phyloP scores from a whole-genome alignment of 1,140 invertebrate species.

The Andrena cerasifolii region DNA sequence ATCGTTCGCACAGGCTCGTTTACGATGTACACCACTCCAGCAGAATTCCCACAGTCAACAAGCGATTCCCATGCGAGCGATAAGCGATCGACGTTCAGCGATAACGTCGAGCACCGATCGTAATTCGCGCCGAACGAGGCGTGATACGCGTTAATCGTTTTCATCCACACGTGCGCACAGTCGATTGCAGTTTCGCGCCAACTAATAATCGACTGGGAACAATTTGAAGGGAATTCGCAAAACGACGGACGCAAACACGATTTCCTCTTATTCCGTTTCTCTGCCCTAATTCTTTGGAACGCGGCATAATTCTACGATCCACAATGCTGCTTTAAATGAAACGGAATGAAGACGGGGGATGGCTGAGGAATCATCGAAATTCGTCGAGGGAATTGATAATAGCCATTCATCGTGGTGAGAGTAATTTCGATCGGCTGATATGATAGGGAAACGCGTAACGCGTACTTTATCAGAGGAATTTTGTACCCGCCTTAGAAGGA shows the following conservation, averaged over 20 bases:
- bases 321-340: too few species aligned
- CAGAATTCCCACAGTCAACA: conserved; percentile 1
- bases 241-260: too few species aligned
- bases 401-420: neutral
- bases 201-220: too few species aligned
- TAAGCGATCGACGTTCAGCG: neutral
- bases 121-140: neutral
- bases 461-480: neutral
- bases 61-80: neutral
- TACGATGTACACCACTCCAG: too few species aligned
- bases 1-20: neutral
- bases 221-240: neutral
- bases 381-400: neutral
- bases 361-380: neutral
- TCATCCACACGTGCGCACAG: too few species aligned
- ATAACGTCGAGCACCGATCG: neutral
- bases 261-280: too few species aligned
- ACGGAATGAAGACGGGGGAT: neutral
- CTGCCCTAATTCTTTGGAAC: too few species aligned
- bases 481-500: neutral
- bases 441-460: neutral
- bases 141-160: neutral
- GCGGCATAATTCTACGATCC: too few species aligned
- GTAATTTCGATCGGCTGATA: neutral
- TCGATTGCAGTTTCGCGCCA: too few species aligned